phyloP scores from a whole-genome alignment of 2,888 invertebrate genomes.

The Rhogogaster chlorosoma region DNA sequence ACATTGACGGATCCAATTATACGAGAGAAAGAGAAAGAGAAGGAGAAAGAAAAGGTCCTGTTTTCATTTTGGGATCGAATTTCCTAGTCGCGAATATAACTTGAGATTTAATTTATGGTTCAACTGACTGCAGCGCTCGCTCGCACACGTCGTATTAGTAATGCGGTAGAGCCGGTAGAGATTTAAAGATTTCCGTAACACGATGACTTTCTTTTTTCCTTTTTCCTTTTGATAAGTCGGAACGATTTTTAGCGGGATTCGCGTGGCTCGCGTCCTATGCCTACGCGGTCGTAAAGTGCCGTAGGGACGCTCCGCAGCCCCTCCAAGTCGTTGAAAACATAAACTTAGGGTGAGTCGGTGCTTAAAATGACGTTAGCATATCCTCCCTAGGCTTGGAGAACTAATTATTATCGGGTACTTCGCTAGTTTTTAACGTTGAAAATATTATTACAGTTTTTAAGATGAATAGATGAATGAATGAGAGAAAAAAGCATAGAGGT shows the following conservation, averaged over 20 bases:
- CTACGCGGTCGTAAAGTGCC: constrained; percentile 30
- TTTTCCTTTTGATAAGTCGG: not conserved
- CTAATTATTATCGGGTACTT: constrained; percentile 44
- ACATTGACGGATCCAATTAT: not conserved
- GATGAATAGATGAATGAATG: not conserved
- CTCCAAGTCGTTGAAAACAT: constrained; percentile 39
- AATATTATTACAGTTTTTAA: not conserved
- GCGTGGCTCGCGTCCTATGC: not conserved
- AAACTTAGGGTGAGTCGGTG: constrained; percentile 43
- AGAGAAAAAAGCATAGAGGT: not conserved
- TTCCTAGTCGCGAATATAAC: not conserved
- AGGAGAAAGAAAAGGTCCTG: not conserved
- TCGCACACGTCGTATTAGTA: not conserved
- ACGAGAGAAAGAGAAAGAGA: not conserved
- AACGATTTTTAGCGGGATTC: not conserved
- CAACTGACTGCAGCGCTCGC: not conserved
- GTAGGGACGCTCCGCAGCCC: constrained; percentile 14
- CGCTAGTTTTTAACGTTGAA: constrained; percentile 21
- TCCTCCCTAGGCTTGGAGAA: constrained; percentile 15
- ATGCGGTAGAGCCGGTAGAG: not conserved
- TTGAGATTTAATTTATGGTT: constrained; percentile 32
- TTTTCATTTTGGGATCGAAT: not conserved
- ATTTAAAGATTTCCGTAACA: constrained; percentile 27
- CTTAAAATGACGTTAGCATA: constrained; percentile 40
- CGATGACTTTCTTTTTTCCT: not conserved